Evolutionary conservation across 2,113 vertebrate genomes (phyloP), one percentile per base, ranked within the genome.

Genomic region (Scalopus aquaticus): DNA sequence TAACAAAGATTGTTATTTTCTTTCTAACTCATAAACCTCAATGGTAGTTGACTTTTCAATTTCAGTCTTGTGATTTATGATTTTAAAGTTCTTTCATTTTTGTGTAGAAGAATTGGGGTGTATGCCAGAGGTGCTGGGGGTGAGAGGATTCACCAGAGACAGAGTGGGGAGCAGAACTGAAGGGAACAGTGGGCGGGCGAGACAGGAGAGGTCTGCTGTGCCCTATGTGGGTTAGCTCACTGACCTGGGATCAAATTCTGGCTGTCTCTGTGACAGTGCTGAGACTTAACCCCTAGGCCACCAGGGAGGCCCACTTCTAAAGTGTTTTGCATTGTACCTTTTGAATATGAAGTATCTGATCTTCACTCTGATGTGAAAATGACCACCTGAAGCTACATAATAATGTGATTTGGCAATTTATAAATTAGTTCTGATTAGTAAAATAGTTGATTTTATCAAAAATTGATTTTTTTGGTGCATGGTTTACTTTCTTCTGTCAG

Each of bases 21-120:
- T 77, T 92, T 86, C 42, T 80, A 79, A 39, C 91, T 93, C 32
- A 82, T 74, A 87, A 69, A 65, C 74, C 16, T 30, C 15, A 73
- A 17, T 26, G 6, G 5, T 22, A 69, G 37, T 44, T 70, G 39
- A 62, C 39, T 74, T 93, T 91, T 13, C 5, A 39, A 78, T 93
- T 91, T 85, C 3, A 60, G 22, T 73, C 37, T 69, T 6, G 4
- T 60, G 3, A 89, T 37, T 74, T 80, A 56, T 67, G 24, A 49
- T 79, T 92, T 46, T 82, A 83, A 42, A n/a, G n/a, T n/a, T n/a
- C n/a, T 49, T 49, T 49, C 12, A 13, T 44, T 49, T 49, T 49
- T 51, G 49, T 5, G 16, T 51, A 16, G 49, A 51, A 51, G 49
- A 51, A 17, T 16, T 51, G 49, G 49, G 49, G 49, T 17, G 49